A percentile compares a stretch with the other conserved stretches of the same genome.
These are phyloP conservation scores for Nomada goodeniana DNA, from an alignment of 2,888 invertebrate species.

Conservation along the genomic window DNA sequence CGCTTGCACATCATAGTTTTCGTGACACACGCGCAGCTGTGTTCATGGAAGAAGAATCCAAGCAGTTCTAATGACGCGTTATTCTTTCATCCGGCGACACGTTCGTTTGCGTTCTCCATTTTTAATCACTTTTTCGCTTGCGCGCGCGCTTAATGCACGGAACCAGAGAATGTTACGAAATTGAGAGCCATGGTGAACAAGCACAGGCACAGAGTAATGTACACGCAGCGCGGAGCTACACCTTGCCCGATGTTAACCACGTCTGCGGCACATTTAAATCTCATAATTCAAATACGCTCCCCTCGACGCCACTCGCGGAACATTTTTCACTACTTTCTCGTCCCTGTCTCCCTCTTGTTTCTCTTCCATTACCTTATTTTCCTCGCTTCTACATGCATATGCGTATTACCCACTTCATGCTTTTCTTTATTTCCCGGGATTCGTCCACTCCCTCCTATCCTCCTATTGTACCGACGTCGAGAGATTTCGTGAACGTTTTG, in stretches of 20 bases:
- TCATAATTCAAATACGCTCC: constrained; percentile 60
- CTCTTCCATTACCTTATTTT: constrained; percentile 48
- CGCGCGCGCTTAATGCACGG: constrained; percentile 9
- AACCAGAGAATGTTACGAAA: constrained; percentile 44
- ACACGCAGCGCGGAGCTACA: not conserved
- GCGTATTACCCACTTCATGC: constrained; percentile 48
- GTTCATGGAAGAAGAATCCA: constrained; percentile 8
- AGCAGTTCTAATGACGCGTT: constrained; percentile 21
- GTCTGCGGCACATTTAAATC: constrained; percentile 61
- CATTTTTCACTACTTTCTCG: constrained; percentile 51
- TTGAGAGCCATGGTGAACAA: constrained; percentile 38
- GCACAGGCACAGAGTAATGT: not conserved
- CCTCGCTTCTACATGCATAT: constrained; percentile 35
- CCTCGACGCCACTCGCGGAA: constrained; percentile 26
- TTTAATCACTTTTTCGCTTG: constrained; percentile 41
- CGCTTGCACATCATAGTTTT: constrained; percentile 4
- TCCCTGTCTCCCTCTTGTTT: constrained; percentile 26
- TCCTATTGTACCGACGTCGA: not conserved
- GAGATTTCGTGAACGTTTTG: constrained; percentile 20
- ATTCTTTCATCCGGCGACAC: constrained; percentile 27
- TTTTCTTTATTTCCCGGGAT: constrained; percentile 32
- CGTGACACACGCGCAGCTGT: not conserved
- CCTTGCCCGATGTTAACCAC: constrained; percentile 37
- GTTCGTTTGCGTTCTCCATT: constrained; percentile 30
- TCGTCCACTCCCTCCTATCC: not conserved